Percentiles rank a stretch among this genome's conserved stretches.
Evolutionary conservation across 2,888 invertebrate genomes (phyloP).

Genomic region (Spicauda simplicius): DNA sequence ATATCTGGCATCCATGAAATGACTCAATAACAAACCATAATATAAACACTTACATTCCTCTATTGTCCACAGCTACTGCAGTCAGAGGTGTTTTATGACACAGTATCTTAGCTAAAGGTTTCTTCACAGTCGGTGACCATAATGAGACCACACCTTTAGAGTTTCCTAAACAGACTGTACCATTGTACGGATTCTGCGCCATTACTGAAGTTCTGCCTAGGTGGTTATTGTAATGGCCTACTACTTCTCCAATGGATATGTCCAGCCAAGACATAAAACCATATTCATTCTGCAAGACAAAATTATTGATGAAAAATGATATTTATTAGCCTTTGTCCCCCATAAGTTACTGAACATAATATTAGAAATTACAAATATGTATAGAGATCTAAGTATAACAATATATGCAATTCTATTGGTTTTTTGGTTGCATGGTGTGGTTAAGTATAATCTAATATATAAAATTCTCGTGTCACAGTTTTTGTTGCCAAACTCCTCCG

Average conservation of each 20-base stretch:
- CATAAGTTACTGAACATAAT: too few relatives aligned
- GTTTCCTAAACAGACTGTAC: conserved; percentile 95
- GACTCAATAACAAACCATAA: background rate
- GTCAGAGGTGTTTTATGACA: conserved; percentile 94
- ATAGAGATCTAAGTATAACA: too few relatives aligned
- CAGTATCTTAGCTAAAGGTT: conserved; percentile 95
- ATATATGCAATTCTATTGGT: too few relatives aligned
- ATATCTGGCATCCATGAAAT: too few relatives aligned
- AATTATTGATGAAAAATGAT: background rate
- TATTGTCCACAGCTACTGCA: conserved; percentile 92
- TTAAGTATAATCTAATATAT: too few relatives aligned
- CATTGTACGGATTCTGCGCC: conserved; percentile 98
- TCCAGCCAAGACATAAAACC: conserved; percentile 97
- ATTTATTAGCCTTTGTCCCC: background rate
- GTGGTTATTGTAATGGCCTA: conserved; percentile 90
- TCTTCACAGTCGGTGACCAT: conserved; percentile 96
- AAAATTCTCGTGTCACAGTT: too few relatives aligned
- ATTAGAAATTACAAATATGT: too few relatives aligned
- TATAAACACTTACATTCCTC: conserved; percentile 88
- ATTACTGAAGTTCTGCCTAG: conserved; percentile 92
- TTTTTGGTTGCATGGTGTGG: too few relatives aligned
- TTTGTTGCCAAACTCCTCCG: too few relatives aligned
- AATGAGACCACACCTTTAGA: conserved; percentile 96
- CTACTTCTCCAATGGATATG: conserved; percentile 95
- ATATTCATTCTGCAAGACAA: conserved; percentile 84